Percentiles rank a stretch among this genome's conserved stretches.
Conservation (phyloP, 2,113 vertebrate species). For the Brachionichthys hirsutus region DNA sequence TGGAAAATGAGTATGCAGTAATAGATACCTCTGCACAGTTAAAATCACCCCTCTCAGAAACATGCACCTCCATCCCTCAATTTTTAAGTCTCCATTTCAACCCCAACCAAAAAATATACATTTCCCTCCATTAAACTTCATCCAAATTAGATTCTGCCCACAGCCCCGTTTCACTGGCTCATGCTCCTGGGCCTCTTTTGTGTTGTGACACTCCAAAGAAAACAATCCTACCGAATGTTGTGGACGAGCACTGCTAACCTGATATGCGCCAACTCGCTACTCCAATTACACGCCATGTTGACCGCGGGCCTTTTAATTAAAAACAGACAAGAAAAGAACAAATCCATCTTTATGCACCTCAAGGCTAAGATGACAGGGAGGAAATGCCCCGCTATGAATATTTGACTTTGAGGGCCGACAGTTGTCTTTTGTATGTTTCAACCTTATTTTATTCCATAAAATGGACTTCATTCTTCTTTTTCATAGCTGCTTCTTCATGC, state of each 20-base stretch:
- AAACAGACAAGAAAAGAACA: slow-evolving; percentile 51
- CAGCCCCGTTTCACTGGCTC: slow-evolving; percentile 60
- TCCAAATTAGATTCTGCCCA: slow-evolving; percentile 71
- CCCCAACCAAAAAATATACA: slow-evolving; percentile 63
- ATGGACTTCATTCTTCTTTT: slow-evolving; percentile 19
- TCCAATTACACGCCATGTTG: slow-evolving; percentile 63
- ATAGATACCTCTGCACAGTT: slow-evolving; percentile 49
- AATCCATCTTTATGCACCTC: slow-evolving; percentile 56
- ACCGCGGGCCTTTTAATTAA: slow-evolving; percentile 56
- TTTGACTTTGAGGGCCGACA: slow-evolving; percentile 43
- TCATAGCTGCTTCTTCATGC: slow-evolving; percentile 11
- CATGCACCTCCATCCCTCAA: slow-evolving; percentile 36
- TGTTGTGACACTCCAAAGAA: slow-evolving; percentile 69
- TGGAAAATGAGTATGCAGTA: slow-evolving; percentile 52
- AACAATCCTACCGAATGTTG: slow-evolving; percentile 66
- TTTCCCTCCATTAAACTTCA: slow-evolving; percentile 60
- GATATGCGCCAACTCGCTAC: slow-evolving; percentile 53
- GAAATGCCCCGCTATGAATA: slow-evolving; percentile 33
- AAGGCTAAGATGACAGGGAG: slow-evolving; percentile 44
- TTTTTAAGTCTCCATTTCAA: slow-evolving; percentile 62
- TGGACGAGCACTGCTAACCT: slow-evolving; percentile 54
- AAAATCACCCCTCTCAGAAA: slow-evolving; percentile 52
- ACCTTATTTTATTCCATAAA: slow-evolving; percentile 9
- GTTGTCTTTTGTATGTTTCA: slow-evolving; percentile 1
- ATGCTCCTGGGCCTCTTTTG: slow-evolving; percentile 49